These are phyloP conservation scores for Malurus cyaneus DNA, from an alignment of 2,113 vertebrate species.

Conservation along the genomic window DNA sequence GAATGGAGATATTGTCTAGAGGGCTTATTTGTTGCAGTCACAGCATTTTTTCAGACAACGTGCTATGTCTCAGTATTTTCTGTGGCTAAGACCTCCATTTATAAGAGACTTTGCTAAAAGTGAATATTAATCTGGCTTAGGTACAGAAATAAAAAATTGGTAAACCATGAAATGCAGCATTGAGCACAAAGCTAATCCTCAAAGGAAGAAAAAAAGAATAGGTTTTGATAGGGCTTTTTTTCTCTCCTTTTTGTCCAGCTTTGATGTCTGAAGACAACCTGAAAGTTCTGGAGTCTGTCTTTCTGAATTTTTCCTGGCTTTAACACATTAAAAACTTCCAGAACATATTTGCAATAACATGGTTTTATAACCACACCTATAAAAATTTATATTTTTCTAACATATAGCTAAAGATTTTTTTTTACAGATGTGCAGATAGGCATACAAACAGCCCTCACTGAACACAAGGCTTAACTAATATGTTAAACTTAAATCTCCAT, in stretches of 20 bases:
- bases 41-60: background rate
- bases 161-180: background rate
- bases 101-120: constrained; percentile 4
- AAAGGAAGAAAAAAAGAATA: constrained; percentile 7
- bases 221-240: background rate
- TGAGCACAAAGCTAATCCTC: constrained; percentile 32
- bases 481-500: background rate
- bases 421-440: background rate
- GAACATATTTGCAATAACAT: background rate
- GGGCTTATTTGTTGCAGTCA: background rate
- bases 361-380: background rate
- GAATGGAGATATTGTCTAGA: background rate
- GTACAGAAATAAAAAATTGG: constrained; percentile 23
- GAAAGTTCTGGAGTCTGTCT: background rate
- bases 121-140: constrained; percentile 20
- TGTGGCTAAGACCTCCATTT: background rate
- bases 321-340: background rate
- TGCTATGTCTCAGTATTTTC: background rate
- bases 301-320: background rate
- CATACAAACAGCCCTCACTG: background rate
- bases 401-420: background rate
- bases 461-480: background rate
- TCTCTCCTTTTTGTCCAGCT: background rate
- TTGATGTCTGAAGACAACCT: background rate
- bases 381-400: background rate